A percentile compares a stretch with the other conserved stretches of the same genome.
These are phyloP conservation scores for Cancer borealis DNA, from an alignment of 2,888 invertebrate genomes.

Conservation along the genomic window DNA sequence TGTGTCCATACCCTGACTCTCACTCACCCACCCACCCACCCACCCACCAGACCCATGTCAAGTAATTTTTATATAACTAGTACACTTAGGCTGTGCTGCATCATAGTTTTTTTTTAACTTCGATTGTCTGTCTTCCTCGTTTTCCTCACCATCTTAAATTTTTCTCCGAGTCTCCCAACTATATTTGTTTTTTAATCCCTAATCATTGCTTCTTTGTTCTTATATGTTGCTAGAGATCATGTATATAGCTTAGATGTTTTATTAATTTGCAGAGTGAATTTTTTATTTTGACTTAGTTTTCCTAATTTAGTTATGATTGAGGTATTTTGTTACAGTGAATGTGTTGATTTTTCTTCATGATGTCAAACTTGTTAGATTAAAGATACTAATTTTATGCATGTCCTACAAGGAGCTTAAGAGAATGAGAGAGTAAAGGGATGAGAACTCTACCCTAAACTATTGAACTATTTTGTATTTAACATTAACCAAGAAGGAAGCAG, in stretches of 20 bases:
- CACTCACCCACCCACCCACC: not conserved
- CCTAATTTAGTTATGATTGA: not conserved
- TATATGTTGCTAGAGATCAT: not conserved
- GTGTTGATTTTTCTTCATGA: conserved; percentile 2
- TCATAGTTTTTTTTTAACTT: not conserved
- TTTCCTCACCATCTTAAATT: not conserved
- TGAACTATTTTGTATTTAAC: not conserved
- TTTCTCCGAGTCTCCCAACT: not conserved
- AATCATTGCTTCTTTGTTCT: not conserved
- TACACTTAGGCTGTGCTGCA: conserved; percentile 25
- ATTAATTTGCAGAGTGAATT: not conserved
- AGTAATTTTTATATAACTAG: not conserved
- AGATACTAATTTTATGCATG: not conserved
- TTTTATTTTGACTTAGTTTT: not conserved
- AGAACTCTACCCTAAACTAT: not conserved
- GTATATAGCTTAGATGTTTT: not conserved
- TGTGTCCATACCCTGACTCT: conserved; percentile 36
- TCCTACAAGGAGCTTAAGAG: not conserved
- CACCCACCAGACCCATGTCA: not conserved
- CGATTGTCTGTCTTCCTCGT: not conserved
- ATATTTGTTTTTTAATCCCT: not conserved
- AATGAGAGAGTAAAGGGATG: not conserved
- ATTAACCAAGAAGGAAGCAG: not conserved
- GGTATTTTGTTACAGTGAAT: not conserved
- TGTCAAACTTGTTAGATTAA: not conserved